Percentiles rank a stretch among this genome's conserved stretches.
phyloP scores from a whole-genome alignment of 1,140 invertebrate species.

The Periplaneta americana region DNA sequence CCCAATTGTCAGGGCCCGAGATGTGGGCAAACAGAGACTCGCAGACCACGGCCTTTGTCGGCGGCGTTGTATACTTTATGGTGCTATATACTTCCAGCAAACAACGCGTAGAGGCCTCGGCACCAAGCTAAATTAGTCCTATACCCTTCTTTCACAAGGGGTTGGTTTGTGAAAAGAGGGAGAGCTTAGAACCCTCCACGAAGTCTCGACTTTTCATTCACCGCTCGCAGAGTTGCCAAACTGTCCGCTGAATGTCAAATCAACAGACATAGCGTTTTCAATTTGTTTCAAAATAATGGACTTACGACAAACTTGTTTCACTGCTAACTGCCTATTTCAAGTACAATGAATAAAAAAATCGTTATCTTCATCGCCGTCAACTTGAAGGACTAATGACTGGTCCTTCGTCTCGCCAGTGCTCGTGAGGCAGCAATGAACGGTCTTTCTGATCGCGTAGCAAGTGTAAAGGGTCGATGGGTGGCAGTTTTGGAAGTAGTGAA shows the following conservation, averaged over 20 bases:
- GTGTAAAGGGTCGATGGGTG: too few relatives aligned
- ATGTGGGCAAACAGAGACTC: background rate
- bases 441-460: too few relatives aligned
- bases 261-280: background rate
- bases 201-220: background rate
- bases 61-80: conserved; percentile 22
- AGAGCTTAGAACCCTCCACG: background rate
- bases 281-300: too few relatives aligned
- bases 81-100: background rate
- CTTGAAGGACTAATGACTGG: too few relatives aligned
- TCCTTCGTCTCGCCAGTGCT: too few relatives aligned
- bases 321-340: too few relatives aligned
- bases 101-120: background rate
- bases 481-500: too few relatives aligned
- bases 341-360: too few relatives aligned
- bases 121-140: background rate
- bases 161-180: background rate
- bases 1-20: background rate
- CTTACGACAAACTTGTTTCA: too few relatives aligned
- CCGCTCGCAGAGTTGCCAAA: background rate
- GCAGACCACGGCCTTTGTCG: conserved; percentile 19
- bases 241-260: too few relatives aligned
- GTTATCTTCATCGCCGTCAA: too few relatives aligned
- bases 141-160: background rate
- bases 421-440: too few relatives aligned